phyloP scores from a whole-genome alignment of 2,797 vertebrate genomes.

The Clarias platycephalus region DNA sequence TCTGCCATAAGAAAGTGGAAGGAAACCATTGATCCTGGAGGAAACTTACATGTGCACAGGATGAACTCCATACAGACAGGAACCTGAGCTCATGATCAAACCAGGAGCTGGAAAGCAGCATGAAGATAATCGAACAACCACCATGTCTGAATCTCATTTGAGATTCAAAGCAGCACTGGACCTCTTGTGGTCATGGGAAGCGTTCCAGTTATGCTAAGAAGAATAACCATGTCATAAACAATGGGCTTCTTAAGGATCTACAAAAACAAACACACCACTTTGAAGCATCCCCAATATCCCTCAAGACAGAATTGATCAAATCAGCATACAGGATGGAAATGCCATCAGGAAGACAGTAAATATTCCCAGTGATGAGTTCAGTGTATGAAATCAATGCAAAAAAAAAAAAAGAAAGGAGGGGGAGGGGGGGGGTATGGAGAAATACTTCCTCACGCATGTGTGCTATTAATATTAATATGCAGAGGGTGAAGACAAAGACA shows the following conservation, averaged over 20 bases:
- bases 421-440: no score
- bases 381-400: background rate
- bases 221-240: slow-evolving; percentile 8
- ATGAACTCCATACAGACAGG: background rate
- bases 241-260: background rate
- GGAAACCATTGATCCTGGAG: background rate
- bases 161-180: background rate
- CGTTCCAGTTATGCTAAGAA: background rate
- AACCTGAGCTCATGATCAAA: background rate
- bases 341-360: background rate
- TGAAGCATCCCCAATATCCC: background rate
- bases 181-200: slow-evolving; percentile 1
- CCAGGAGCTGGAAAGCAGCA: background rate
- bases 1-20: no score
- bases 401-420: background rate
- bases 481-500: background rate
- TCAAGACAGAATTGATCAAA: background rate
- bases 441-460: background rate
- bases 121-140: background rate
- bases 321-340: background rate
- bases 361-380: background rate
- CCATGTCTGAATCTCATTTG: background rate
- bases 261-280: background rate
- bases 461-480: background rate
- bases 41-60: background rate